Conservation (phyloP, 2,113 vertebrate genomes). For the Solea solea region DNA sequence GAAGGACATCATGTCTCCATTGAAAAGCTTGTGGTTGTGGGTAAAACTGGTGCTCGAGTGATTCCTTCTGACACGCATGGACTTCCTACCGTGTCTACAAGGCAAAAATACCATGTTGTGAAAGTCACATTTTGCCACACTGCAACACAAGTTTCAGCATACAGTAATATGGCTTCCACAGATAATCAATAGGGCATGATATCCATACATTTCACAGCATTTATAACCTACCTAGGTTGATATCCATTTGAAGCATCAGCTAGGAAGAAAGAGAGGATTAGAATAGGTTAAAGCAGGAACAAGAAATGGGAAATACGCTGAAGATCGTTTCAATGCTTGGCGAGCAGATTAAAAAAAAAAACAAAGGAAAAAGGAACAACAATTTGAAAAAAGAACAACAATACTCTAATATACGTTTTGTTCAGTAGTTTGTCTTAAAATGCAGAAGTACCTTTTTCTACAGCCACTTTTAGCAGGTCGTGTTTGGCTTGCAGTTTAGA, state of each 20-base stretch:
- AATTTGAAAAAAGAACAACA: neutral
- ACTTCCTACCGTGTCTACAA: conserved; percentile 69
- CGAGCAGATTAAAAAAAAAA: neutral
- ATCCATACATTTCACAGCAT: neutral
- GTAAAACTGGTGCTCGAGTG: conserved; percentile 61
- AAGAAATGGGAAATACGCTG: conserved; percentile 2
- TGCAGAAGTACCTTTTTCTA: conserved; percentile 84
- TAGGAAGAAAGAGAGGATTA: conserved; percentile 20
- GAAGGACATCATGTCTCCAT: conserved; percentile 82
- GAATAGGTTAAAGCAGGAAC: neutral
- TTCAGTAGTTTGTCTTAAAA: conserved; percentile 20
- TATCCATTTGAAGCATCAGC: conserved; percentile 55
- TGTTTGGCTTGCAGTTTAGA: conserved; percentile 86
- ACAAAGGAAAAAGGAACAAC: conserved; percentile 5
- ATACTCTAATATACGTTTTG: neutral
- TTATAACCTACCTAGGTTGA: conserved; percentile 48
- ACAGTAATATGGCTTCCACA: neutral
- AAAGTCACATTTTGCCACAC: neutral
- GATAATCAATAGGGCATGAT: neutral
- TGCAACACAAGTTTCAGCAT: neutral
- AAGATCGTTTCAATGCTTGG: neutral
- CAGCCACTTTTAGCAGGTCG: conserved; percentile 86
- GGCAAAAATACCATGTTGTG: conserved; percentile 18
- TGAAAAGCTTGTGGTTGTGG: conserved; percentile 85
- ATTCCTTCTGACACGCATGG: conserved; percentile 67